Base-by-base conservation (phyloP, 2,113 vertebrate genomes). In the Peucedramus taeniatus region DNA sequence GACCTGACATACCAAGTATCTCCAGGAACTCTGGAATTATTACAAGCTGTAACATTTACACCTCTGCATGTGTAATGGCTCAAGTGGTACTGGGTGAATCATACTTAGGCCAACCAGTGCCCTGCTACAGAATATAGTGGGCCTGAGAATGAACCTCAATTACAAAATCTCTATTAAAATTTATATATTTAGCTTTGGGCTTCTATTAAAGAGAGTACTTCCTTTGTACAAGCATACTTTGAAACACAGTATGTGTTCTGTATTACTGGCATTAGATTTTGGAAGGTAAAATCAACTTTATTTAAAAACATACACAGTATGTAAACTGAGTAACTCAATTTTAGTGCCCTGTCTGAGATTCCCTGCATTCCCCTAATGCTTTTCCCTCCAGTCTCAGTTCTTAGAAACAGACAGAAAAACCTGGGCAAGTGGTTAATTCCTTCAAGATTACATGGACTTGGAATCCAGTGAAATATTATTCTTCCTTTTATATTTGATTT, bases 401-500 rank as follows among this genome's bases (percentile, higher is more conserved):
- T 78, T 60, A 51, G 72, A 74, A 87, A 87, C 47, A 91, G 75
- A 68, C 64, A 93, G 71, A 59, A 65, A 89, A 94, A 90, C 76
- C 87, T 92, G 71, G 71, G 42, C 3, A 35, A 88, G 76, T 31
- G 31, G 78, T 40, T 93, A 83, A 92, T 91, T 70, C 60, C n/a
- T 83, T 94, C 59, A 83, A 93, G 71, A 75, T 71, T 42, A 78
- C 44, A 70, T 33, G 51, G 54, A 49, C 39, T 66, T 88, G 68
- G 64, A 83, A 80, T 85, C 70, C 79, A 74, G 4, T 78, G 42
- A 87, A 70, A 86, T 82, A 51, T 63, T 68, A 47, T 18, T 65
- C 50, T 80, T 91, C 74, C 71, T 87, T 93, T 97, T 86, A 19
- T 60, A 83, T 89, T 90, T 68, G 23, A 39, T 65, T 89, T 85